Evolutionary conservation across 2,888 invertebrate genomes (phyloP).

Genomic region (Sarcophaga rosellei): DNA sequence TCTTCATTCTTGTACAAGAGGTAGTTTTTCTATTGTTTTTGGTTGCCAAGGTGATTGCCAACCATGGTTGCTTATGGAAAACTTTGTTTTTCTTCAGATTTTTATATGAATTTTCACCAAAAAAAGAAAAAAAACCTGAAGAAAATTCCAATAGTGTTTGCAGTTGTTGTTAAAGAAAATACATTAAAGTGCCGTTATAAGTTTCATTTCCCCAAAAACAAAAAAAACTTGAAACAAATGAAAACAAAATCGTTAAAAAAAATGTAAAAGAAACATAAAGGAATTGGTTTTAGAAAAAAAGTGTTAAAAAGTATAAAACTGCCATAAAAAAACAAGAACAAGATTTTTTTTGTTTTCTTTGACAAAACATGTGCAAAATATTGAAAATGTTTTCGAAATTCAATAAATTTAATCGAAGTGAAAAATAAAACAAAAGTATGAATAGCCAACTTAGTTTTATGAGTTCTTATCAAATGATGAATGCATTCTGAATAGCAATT

Average conservation of each 20-base stretch:
- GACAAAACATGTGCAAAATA: constrained; percentile 33
- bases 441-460: too few relatives aligned
- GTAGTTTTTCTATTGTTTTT: background rate
- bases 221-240: too few relatives aligned
- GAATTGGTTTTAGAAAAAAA: background rate
- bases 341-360: background rate
- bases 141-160: constrained; percentile 9
- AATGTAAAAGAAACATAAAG: background rate
- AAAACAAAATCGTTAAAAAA: background rate
- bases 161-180: constrained; percentile 20
- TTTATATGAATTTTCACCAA: background rate
- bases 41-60: constrained; percentile 31
- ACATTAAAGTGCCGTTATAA: constrained; percentile 42
- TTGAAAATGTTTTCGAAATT: constrained; percentile 16
- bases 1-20: background rate
- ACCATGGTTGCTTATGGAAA: background rate
- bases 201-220: background rate
- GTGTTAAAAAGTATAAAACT: constrained; percentile 31
- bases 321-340: constrained; percentile 1
- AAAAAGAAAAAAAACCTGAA: background rate
- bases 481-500: too few relatives aligned
- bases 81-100: background rate
- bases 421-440: too few relatives aligned
- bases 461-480: too few relatives aligned
- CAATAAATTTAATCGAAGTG: too few relatives aligned